phyloP scores from a whole-genome alignment of 2,888 invertebrate genomes.

The Galerucella pusilla region DNA sequence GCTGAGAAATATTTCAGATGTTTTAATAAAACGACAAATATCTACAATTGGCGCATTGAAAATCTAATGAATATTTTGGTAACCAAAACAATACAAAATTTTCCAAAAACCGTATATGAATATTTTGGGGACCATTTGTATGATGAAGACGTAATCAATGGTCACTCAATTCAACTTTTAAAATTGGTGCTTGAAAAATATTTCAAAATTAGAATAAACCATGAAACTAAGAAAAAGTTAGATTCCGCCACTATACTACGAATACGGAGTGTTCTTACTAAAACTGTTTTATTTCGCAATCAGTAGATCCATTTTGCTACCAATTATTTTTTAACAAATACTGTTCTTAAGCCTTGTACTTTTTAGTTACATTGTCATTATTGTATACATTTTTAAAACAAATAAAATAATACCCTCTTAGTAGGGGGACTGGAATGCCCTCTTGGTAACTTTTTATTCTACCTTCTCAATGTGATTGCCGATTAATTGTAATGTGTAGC shows the following conservation, averaged over 20 bases:
- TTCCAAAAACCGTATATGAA: not conserved
- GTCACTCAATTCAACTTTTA: constrained; percentile 22
- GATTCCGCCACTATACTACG: not conserved
- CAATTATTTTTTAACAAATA: no score
- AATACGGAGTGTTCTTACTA: not conserved
- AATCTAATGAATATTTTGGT: constrained; percentile 5
- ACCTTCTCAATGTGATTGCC: no score
- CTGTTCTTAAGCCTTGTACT: no score
- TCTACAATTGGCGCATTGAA: constrained; percentile 27
- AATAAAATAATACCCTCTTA: no score
- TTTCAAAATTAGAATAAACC: constrained; percentile 30
- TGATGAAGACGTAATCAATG: constrained; percentile 32
- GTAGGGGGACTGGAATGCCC: no score
- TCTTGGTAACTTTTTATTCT: no score
- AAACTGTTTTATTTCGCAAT: no score
- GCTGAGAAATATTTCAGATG: constrained; percentile 20
- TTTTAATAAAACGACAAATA: constrained; percentile 15
- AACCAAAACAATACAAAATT: not conserved
- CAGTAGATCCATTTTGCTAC: no score
- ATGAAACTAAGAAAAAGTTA: constrained; percentile 15
- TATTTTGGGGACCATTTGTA: constrained; percentile 33
- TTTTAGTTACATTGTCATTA: no score
- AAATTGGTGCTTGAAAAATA: constrained; percentile 38
- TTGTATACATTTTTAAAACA: no score
- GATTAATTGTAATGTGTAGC: no score